phyloP scores from a whole-genome alignment of 1,140 invertebrate genomes.

The Theocolax elegans region DNA sequence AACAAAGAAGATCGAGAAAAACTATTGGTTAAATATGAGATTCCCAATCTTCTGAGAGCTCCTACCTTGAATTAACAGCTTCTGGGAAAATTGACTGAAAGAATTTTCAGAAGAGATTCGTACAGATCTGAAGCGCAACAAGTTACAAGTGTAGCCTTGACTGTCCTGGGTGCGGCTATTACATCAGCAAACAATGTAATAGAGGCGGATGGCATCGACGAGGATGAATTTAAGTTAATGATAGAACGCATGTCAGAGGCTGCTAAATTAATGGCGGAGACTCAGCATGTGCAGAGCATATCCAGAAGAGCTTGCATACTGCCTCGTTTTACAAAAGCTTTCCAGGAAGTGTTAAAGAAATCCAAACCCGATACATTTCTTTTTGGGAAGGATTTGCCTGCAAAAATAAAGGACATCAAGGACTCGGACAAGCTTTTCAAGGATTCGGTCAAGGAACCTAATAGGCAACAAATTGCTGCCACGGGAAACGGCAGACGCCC shows the following conservation, averaged over 20 bases:
- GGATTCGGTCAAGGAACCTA: not conserved
- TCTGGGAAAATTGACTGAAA: not conserved
- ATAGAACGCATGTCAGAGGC: not conserved
- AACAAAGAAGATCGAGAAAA: not conserved
- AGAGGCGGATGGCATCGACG: not conserved
- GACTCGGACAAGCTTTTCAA: not conserved
- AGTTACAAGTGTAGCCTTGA: not conserved
- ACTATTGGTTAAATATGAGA: conserved; percentile 7
- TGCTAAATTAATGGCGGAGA: not conserved
- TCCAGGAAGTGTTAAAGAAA: not conserved
- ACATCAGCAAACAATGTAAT: not conserved
- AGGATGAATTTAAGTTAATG: not conserved
- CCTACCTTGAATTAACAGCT: not conserved
- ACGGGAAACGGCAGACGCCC: conserved; percentile 3
- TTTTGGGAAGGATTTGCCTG: not conserved
- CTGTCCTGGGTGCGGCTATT: not conserved
- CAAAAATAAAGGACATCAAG: not conserved
- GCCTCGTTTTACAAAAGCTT: not conserved
- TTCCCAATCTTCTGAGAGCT: not conserved
- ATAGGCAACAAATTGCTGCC: not conserved
- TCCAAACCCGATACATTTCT: not conserved
- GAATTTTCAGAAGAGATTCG: not conserved
- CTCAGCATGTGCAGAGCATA: not conserved
- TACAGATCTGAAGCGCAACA: not conserved
- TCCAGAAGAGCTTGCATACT: conserved; percentile 5